Evolutionary conservation across 2,113 vertebrate species (phyloP), one percentile per base, ranked within the genome.

Genomic region (Zosterops borbonicus): DNA sequence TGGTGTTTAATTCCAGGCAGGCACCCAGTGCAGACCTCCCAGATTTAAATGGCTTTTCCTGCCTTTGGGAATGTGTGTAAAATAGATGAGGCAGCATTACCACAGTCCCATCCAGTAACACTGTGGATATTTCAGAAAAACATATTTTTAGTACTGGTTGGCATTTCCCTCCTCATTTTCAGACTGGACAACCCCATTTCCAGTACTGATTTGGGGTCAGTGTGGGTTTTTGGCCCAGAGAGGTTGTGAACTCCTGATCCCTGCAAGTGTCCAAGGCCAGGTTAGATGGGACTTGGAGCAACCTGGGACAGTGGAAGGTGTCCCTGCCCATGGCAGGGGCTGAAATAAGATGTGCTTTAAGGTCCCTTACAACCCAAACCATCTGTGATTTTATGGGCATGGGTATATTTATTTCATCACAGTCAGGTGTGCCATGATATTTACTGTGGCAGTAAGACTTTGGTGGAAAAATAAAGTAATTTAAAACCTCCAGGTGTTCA

Each of bases 1-100:
- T 25, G 1, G 53, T 89, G 49, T 74, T 89, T 87, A 49, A 94
- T 96, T 92, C 94, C 55, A 73, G 59, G 92, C 94, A 94, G 84
- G 84, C 68, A 52, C 60, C 46, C 21, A 60, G 55, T 50, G 46
- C 83, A 50, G 49, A 59, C 68, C 77, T 93, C 46, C 10, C 27
- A 89, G 81, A 69, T 87, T 69, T 69, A 65, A 77, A 68, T 76
- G 81, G 59, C 46, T 87, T 83, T 83, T 83, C 39, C 67, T 76
- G 52, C 63, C 59, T 59, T 60, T 31, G 68, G 69, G 71, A 35
- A 15, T 21, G 14, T 55, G 12, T 47, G 73, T 10, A 8, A 37
- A 84, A 53, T 33, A 70, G 41, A 55, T 49, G 47, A 47, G 67
- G 16, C 69, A 89, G 87, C 60, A 23, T 52, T 60, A 23, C 62